phyloP scores from a whole-genome alignment of 2,888 invertebrate genomes.

The Morpho helenor region DNA sequence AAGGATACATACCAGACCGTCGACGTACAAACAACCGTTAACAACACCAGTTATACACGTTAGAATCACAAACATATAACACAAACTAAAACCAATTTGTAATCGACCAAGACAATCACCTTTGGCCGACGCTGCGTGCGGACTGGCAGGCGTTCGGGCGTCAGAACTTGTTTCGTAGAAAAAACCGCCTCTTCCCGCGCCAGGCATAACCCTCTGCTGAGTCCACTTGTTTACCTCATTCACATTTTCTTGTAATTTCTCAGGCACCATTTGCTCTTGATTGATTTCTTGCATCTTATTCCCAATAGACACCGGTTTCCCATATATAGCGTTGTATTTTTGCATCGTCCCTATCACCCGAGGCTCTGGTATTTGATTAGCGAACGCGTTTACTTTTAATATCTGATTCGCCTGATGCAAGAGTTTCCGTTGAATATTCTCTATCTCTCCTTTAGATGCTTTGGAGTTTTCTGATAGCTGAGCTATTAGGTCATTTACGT shows the following conservation, averaged over 20 bases:
- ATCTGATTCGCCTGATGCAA: slow-evolving; percentile 71
- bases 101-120: slow-evolving; percentile 67
- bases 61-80: slow-evolving; percentile 31
- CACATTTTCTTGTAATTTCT: slow-evolving; percentile 64
- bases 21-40: slow-evolving; percentile 55
- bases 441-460: slow-evolving; percentile 67
- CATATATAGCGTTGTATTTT: slow-evolving; percentile 60
- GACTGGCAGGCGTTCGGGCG: slow-evolving; percentile 81
- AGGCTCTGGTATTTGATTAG: slow-evolving; percentile 47
- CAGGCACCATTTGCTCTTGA: slow-evolving; percentile 68
- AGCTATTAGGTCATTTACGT: slow-evolving; percentile 66
- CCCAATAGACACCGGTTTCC: slow-evolving; percentile 36
- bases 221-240: slow-evolving; percentile 61
- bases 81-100: slow-evolving; percentile 21
- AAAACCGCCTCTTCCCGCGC: slow-evolving; percentile 72
- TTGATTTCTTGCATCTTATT: slow-evolving; percentile 36
- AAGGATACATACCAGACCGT: slow-evolving; percentile 61
- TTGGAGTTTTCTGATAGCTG: slow-evolving; percentile 67
- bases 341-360: slow-evolving; percentile 55
- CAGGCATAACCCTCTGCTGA: slow-evolving; percentile 65
- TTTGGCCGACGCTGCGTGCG: slow-evolving; percentile 66
- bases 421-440: slow-evolving; percentile 63
- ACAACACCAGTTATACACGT: slow-evolving; percentile 30
- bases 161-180: slow-evolving; percentile 81
- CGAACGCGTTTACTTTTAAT: slow-evolving; percentile 70